A percentile compares a stretch with the other conserved stretches of the same genome.
Evolutionary conservation across 2,888 invertebrate genomes (phyloP).

Genomic region (Phortica magna): DNA sequence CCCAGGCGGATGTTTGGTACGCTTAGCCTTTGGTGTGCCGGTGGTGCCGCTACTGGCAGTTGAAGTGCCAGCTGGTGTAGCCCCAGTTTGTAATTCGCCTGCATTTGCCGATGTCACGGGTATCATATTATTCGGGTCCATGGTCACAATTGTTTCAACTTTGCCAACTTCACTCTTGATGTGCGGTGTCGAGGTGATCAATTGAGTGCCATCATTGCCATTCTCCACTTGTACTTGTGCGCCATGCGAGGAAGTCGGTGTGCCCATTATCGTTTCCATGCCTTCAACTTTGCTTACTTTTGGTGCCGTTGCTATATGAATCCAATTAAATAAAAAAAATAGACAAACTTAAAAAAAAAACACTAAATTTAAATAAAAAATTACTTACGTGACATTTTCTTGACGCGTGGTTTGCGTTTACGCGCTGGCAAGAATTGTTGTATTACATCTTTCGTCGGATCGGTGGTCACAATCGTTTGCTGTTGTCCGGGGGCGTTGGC

Average conservation of each 20-base stretch:
- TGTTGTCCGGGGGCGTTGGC: conserved; percentile 71
- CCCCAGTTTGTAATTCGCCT: conserved; percentile 61
- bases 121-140: conserved; percentile 73
- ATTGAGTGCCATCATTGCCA: conserved; percentile 63
- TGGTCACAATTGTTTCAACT: conserved; percentile 75
- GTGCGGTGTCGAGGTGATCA: conserved; percentile 71
- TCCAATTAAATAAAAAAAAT: neutral
- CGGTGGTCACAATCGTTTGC: conserved; percentile 74
- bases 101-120: conserved; percentile 66
- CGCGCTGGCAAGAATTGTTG: conserved; percentile 80
- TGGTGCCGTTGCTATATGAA: conserved; percentile 67
- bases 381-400: conserved; percentile 77
- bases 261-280: conserved; percentile 76
- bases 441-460: conserved; percentile 77
- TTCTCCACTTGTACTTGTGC: conserved; percentile 66
- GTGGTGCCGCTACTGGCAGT: conserved; percentile 58
- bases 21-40: conserved; percentile 62
- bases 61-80: conserved; percentile 51
- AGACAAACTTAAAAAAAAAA: neutral
- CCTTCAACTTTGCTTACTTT: conserved; percentile 77
- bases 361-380: neutral
- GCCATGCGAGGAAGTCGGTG: conserved; percentile 71
- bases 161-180: conserved; percentile 75
- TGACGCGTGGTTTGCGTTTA: conserved; percentile 80
- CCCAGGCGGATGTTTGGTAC: conserved; percentile 66